A percentile compares a stretch with the other conserved stretches of the same genome.
Conservation (phyloP, 2,888 invertebrate species). For the Hydraecia micacea region DNA sequence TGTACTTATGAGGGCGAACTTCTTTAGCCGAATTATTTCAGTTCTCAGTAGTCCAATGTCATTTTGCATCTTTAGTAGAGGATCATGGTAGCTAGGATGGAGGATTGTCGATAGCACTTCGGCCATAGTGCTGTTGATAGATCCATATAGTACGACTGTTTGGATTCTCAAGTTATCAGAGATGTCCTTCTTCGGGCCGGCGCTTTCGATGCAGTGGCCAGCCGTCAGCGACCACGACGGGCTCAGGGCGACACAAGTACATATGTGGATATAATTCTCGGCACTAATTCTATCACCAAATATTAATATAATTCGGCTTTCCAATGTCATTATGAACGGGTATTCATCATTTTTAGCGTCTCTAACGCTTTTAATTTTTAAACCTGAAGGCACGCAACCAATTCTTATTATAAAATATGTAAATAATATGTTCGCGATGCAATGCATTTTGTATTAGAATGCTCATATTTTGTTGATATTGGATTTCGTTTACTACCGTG, state of each 20-base stretch:
- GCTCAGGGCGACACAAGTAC: constrained; percentile 34
- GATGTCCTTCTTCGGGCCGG: constrained; percentile 35
- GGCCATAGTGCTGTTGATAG: constrained; percentile 3
- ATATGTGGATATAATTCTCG: constrained; percentile 42
- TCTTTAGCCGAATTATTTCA: constrained; percentile 13
- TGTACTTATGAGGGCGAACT: constrained; percentile 35
- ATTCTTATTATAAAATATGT: constrained; percentile 15
- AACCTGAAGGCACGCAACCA: constrained; percentile 35
- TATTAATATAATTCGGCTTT: constrained; percentile 39
- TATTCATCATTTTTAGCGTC: constrained; percentile 23
- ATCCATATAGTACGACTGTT: constrained; percentile 45
- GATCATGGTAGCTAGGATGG: constrained; percentile 41
- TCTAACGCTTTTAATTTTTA: constrained; percentile 33
- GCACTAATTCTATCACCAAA: constrained; percentile 4
- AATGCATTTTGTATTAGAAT: constrained; percentile 43
- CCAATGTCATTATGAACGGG: constrained; percentile 47
- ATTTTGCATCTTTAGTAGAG: constrained; percentile 24
- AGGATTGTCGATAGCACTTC: constrained; percentile 31
- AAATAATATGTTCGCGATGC: constrained; percentile 26
- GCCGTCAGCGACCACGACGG: constrained; percentile 45
- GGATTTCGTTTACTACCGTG: constrained; percentile 48
- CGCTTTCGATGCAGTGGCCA: constrained; percentile 44
- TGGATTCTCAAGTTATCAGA: constrained; percentile 30
- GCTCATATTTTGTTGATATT: constrained; percentile 15
- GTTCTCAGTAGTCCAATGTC: constrained; percentile 51